phyloP scores from a whole-genome alignment of 2,113 vertebrate species.

The Lampris megalopsis region DNA sequence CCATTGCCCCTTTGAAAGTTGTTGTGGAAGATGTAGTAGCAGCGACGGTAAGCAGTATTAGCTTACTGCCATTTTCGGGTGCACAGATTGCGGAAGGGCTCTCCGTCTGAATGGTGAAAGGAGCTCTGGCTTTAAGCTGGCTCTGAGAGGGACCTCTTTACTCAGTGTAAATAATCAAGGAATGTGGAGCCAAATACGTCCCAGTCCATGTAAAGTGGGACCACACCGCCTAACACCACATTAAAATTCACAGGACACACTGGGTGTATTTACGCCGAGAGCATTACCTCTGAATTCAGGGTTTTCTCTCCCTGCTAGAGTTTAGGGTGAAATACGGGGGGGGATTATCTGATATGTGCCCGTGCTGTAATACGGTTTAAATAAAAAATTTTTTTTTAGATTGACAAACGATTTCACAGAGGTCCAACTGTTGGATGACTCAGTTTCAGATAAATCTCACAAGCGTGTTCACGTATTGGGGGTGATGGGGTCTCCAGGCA shows the following conservation, averaged over 20 bases:
- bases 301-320: background rate
- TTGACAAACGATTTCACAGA: background rate
- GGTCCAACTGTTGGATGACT: slow-evolving; percentile 9
- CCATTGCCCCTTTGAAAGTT: too few relatives aligned
- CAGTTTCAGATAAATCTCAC: slow-evolving; percentile 18
- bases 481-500: slow-evolving; percentile 11
- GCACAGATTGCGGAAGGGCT: background rate
- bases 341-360: background rate
- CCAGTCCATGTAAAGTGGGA: slow-evolving; percentile 44
- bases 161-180: slow-evolving; percentile 63
- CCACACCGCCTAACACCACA: slow-evolving; percentile 12
- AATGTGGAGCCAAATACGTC: slow-evolving; percentile 64
- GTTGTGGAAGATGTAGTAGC: too few relatives aligned
- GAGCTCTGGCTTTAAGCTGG: slow-evolving; percentile 7
- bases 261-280: slow-evolving; percentile 1
- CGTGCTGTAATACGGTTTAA: background rate
- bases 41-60: too few relatives aligned
- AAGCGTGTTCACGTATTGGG: background rate
- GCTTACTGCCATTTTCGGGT: too few relatives aligned
- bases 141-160: slow-evolving; percentile 43
- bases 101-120: slow-evolving; percentile 6
- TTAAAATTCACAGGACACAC: slow-evolving; percentile 20
- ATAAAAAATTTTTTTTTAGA: background rate
- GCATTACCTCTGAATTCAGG: background rate
- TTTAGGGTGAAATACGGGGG: background rate